phyloP scores from a whole-genome alignment of 1,140 invertebrate species.

The Euwallacea similis region DNA sequence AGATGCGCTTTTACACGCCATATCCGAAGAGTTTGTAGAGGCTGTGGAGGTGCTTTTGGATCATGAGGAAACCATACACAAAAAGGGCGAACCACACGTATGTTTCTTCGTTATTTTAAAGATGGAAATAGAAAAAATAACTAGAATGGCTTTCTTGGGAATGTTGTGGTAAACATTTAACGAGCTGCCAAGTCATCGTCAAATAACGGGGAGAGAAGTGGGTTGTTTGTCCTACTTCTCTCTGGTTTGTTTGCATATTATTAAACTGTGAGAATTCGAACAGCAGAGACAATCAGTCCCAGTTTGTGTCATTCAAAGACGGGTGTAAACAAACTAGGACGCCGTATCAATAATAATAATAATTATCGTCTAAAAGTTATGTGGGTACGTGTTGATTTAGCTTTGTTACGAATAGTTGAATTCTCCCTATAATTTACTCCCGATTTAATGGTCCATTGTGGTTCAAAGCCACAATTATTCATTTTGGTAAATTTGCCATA shows the following conservation, averaged over 20 bases:
- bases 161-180: slow-evolving; percentile 1
- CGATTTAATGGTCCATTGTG: no score
- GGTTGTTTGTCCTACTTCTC: no score
- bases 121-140: neutral
- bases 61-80: slow-evolving; percentile 83
- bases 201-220: neutral
- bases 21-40: slow-evolving; percentile 97
- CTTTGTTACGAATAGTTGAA: slow-evolving; percentile 1
- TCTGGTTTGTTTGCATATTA: slow-evolving; percentile 14
- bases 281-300: slow-evolving; percentile 9
- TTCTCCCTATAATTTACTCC: neutral
- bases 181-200: slow-evolving; percentile 7
- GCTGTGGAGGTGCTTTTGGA: slow-evolving; percentile 94
- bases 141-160: neutral
- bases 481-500: neutral
- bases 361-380: no score
- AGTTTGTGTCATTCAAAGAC: slow-evolving; percentile 1
- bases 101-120: slow-evolving; percentile 51
- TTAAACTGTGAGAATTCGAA: slow-evolving; percentile 7
- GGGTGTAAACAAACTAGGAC: no score
- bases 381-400: no score
- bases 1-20: slow-evolving; percentile 94
- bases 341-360: no score
- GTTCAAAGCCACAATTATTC: no score
- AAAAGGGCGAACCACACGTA: slow-evolving; percentile 80